A percentile compares a stretch with the other conserved stretches of the same genome.
Evolutionary conservation across 1,140 invertebrate genomes (phyloP).

Genomic region (Aleiodes sp.): DNA sequence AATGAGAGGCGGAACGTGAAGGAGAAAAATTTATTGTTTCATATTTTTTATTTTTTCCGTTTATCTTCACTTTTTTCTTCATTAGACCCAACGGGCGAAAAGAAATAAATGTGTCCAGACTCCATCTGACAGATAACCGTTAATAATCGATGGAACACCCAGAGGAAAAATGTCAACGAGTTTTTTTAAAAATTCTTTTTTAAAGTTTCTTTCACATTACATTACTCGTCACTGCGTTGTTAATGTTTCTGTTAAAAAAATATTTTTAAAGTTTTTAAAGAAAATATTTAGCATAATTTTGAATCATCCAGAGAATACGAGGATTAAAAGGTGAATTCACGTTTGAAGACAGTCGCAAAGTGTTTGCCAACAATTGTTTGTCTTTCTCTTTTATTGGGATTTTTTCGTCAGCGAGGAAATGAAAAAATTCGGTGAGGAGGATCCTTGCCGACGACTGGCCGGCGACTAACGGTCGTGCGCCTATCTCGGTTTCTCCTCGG

Average conservation of each 20-base stretch:
- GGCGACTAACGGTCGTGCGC: slow-evolving; percentile 13
- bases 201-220: too few relatives aligned
- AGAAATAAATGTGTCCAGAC: slow-evolving; percentile 9
- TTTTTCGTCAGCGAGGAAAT: background rate
- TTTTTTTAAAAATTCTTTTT: too few relatives aligned
- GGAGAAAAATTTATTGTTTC: too few relatives aligned
- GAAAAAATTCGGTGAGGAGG: background rate
- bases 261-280: too few relatives aligned
- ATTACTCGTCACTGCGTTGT: too few relatives aligned
- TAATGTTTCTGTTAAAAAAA: too few relatives aligned
- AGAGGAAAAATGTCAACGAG: background rate
- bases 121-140: slow-evolving; percentile 22
- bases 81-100: background rate
- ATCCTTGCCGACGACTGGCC: slow-evolving; percentile 26
- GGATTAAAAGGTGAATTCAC: too few relatives aligned
- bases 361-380: slow-evolving; percentile 3
- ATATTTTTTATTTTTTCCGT: background rate
- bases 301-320: too few relatives aligned
- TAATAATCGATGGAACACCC: slow-evolving; percentile 22
- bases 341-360: too few relatives aligned
- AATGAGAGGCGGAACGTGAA: too few relatives aligned
- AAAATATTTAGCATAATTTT: too few relatives aligned
- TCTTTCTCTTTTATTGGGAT: background rate
- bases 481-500: background rate
- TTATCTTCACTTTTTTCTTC: background rate